phyloP scores from a whole-genome alignment of 2,113 vertebrate species.

The Neogale vison region DNA sequence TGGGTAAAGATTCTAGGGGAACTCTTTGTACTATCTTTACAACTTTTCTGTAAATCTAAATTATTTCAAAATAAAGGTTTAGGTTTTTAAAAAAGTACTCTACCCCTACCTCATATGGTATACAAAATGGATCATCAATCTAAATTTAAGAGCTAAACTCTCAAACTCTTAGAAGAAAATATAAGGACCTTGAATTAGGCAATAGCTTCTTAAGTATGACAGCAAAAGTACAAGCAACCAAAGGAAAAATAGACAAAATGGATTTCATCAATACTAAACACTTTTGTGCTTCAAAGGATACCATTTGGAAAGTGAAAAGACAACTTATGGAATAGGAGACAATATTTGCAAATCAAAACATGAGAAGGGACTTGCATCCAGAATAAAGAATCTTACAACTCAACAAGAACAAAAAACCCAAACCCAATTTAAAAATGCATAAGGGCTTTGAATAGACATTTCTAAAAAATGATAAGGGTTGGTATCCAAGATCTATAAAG shows the following conservation, averaged over 20 bases:
- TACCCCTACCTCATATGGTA: neutral
- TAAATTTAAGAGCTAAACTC: neutral
- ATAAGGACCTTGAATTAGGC: neutral
- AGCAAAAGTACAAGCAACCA: neutral
- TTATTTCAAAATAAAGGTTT: slow-evolving; percentile 6
- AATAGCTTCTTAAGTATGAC: neutral
- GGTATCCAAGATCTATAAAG: neutral
- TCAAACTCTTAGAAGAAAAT: neutral
- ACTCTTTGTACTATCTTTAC: neutral
- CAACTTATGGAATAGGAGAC: neutral
- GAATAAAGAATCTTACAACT: neutral
- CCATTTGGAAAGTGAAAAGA: neutral
- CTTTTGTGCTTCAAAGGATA: neutral
- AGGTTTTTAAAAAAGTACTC: neutral
- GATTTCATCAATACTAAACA: slow-evolving; percentile 12
- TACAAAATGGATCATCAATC: neutral
- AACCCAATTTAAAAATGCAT: neutral
- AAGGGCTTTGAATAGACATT: neutral
- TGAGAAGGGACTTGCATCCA: neutral
- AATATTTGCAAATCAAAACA: neutral
- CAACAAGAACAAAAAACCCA: neutral
- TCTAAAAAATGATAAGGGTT: neutral
- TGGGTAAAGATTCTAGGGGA: neutral
- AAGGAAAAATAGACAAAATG: neutral
- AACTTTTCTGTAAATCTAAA: slow-evolving; percentile 10